Base-by-base conservation (phyloP, 2,797 vertebrate species). In the Rhynchonycteris naso region DNA sequence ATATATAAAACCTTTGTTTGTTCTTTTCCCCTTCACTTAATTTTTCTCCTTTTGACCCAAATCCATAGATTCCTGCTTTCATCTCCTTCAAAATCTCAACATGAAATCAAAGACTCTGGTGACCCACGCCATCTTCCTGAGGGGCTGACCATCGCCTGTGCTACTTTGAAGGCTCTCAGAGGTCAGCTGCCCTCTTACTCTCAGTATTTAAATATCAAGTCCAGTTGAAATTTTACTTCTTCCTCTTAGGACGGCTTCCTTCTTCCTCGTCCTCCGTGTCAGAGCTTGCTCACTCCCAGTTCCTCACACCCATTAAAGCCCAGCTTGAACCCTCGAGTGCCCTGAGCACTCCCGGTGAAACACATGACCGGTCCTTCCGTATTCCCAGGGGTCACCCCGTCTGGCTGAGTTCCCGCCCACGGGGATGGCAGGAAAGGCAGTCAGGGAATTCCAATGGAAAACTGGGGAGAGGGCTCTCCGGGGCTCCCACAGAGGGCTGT, bases 351-450 rank as follows among this genome's bases (percentile, higher is more conserved):
- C 22, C 28, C 63, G 59, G n/a, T 22, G 19, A n/a, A 13, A 43
- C 11, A 50, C 7, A 74, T 1, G 12, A 24, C 16, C 5, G 12
- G 21, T 24, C 7, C 33, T 13, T 33, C 33, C 30, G 2, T 0
- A 18, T 43, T 58, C 4, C 3, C 28, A 4, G 33, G 4, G 2
- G 3, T 3, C 1, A 15, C 28, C 47, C 21, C 15, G 7, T 6
- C 8, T 43, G n/a, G 4, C 14, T 63, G 9, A 81, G 16, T 4
- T 9, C 38, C 33, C 0, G 1, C 30, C 28, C 9, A 28, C 38
- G 22, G 18, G 28, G 2, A 12, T 7, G 30, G 21, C 21, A 24
- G 52, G 19, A 68, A 75, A 88, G 12, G 7, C 5, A 18, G 16
- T 0, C 10, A 9, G 33, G 10, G 7, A 4, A 65, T 35, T 78